phyloP scores from a whole-genome alignment of 2,888 invertebrate species.

The Spodoptera picta region DNA sequence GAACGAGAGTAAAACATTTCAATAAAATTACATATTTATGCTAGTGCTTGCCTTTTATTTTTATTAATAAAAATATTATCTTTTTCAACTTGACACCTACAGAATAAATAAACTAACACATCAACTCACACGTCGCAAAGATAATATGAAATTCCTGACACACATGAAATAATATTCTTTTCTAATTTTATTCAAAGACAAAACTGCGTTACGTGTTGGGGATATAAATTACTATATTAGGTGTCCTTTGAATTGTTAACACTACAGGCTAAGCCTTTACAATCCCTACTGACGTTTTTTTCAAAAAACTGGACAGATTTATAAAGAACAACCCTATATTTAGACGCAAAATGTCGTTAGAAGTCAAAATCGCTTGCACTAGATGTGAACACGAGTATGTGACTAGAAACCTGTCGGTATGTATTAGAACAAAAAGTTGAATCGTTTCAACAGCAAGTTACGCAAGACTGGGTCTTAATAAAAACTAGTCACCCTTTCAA shows the following conservation, averaged over 20 bases:
- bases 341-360: constrained; percentile 13
- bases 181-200: background rate
- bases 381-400: constrained; percentile 37
- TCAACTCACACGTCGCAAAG: background rate
- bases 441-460: constrained; percentile 75
- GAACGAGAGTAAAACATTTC: no score
- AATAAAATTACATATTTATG: no score
- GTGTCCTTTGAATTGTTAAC: background rate
- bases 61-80: no score
- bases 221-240: constrained; percentile 21
- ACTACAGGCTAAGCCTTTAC: constrained; percentile 40
- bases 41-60: no score
- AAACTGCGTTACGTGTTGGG: background rate
- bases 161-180: constrained; percentile 2
- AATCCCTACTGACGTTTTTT: constrained; percentile 44
- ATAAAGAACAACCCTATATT: constrained; percentile 2
- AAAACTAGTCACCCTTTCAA: constrained; percentile 83
- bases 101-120: background rate
- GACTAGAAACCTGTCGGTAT: constrained; percentile 65
- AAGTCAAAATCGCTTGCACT: constrained; percentile 15
- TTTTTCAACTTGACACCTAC: no score
- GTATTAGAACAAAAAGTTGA: constrained; percentile 78
- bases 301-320: constrained; percentile 25
- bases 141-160: constrained; percentile 1
- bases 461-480: constrained; percentile 80